Percentiles rank a stretch among this genome's conserved stretches.
Evolutionary conservation across 2,797 vertebrate species (phyloP).

Genomic region (Martes flavigula): DNA sequence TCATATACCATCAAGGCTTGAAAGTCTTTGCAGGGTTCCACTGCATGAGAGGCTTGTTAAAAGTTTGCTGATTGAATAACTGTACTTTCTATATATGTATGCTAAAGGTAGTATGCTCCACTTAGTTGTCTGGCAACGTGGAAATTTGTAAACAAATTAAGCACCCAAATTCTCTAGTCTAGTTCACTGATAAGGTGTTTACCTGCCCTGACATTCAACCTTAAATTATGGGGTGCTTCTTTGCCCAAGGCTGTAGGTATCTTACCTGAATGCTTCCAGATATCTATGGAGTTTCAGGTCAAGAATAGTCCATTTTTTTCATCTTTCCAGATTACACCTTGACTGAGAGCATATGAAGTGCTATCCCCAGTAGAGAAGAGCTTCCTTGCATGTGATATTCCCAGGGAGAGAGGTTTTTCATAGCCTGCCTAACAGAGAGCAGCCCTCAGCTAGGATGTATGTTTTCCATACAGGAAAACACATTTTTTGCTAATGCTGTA

Average conservation of each 20-base stretch:
- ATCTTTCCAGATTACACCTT: slow-evolving; percentile 4
- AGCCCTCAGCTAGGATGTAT: no score
- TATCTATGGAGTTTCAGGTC: neutral
- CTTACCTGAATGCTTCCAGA: neutral
- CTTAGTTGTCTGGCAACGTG: neutral
- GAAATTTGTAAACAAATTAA: neutral
- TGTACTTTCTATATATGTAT: neutral
- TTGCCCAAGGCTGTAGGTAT: neutral
- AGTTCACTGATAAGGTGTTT: neutral
- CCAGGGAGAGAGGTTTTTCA: slow-evolving; percentile 43
- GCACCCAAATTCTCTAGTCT: neutral
- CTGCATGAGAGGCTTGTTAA: neutral
- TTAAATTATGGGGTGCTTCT: neutral
- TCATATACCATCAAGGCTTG: neutral
- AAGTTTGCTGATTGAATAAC: neutral
- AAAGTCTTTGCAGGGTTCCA: neutral
- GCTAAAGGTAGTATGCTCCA: neutral
- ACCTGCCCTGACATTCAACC: neutral
- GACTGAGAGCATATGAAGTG: neutral
- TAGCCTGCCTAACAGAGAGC: slow-evolving; percentile 44
- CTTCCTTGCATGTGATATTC: neutral
- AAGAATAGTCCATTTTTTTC: neutral
- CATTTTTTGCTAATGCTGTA: slow-evolving; percentile 46
- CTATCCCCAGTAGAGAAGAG: neutral
- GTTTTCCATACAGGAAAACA: slow-evolving; percentile 68